Percentiles rank a stretch among this genome's conserved stretches.
These are phyloP conservation scores for Diadromus collaris DNA, from an alignment of 2,888 invertebrate genomes.

Conservation along the genomic window DNA sequence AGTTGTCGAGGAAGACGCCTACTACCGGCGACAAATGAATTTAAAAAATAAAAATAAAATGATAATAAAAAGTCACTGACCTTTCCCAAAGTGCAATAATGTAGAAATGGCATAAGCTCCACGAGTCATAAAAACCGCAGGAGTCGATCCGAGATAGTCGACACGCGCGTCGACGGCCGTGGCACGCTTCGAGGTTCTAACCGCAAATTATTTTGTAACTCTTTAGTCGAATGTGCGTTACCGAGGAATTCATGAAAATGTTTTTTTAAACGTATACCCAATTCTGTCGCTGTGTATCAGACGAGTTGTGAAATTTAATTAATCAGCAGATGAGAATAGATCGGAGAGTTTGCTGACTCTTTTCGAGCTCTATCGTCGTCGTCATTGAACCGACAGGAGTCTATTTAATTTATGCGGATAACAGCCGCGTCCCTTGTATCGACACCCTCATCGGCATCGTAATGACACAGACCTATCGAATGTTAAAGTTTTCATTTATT, in stretches of 20 bases:
- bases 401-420: constrained; percentile 52
- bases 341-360: constrained; percentile 6
- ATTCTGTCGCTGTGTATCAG: constrained; percentile 2
- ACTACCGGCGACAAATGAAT: background rate
- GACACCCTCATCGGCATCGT: constrained; percentile 74
- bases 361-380: background rate
- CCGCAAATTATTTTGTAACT: constrained; percentile 53
- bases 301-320: constrained; percentile 32
- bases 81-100: constrained; percentile 57
- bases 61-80: constrained; percentile 36
- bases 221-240: constrained; percentile 1
- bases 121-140: constrained; percentile 28
- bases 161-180: constrained; percentile 36
- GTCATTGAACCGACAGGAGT: constrained; percentile 13
- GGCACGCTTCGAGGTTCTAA: constrained; percentile 36
- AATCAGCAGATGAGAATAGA: constrained; percentile 12
- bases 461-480: constrained; percentile 76
- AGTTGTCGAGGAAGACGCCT: background rate
- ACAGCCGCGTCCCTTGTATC: constrained; percentile 59
- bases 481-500: constrained; percentile 71
- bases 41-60: too few species aligned
- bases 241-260: constrained; percentile 9
- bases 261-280: constrained; percentile 15
- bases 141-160: constrained; percentile 3
- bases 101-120: constrained; percentile 38